A percentile compares a stretch with the other conserved stretches of the same genome.
Conservation (phyloP, 2,888 invertebrate genomes). For the Dicyrtomina minuta region DNA sequence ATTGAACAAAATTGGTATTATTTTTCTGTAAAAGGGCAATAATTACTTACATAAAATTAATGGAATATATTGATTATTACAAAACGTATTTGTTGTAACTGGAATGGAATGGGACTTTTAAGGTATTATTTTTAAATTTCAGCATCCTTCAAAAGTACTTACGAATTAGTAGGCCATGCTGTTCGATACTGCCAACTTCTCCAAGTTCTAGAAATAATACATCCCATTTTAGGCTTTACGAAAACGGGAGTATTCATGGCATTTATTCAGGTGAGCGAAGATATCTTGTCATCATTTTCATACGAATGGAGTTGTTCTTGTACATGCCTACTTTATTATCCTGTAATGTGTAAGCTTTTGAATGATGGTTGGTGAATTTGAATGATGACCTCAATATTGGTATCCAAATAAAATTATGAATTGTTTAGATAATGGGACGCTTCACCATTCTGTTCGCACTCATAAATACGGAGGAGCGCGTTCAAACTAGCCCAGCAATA, state of each 20-base stretch:
- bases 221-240: slow-evolving; percentile 85
- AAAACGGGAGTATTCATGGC: slow-evolving; percentile 73
- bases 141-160: slow-evolving; percentile 69
- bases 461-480: slow-evolving; percentile 79
- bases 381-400: no score
- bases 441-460: slow-evolving; percentile 76
- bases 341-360: no score
- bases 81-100: no score
- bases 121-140: slow-evolving; percentile 42
- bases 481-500: slow-evolving; percentile 86
- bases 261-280: slow-evolving; percentile 69
- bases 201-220: slow-evolving; percentile 79
- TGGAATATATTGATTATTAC: no score
- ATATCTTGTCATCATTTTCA: background rate
- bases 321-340: no score
- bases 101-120: background rate
- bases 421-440: slow-evolving; percentile 72
- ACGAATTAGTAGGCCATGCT: slow-evolving; percentile 71
- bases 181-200: slow-evolving; percentile 79
- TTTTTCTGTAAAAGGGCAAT: no score
- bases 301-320: no score
- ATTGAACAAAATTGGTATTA: slow-evolving; percentile 17
- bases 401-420: no score
- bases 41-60: no score
- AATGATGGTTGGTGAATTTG: no score